Base-by-base conservation (phyloP, 2,888 invertebrate genomes). In the Eutolmus rufibarbis region DNA sequence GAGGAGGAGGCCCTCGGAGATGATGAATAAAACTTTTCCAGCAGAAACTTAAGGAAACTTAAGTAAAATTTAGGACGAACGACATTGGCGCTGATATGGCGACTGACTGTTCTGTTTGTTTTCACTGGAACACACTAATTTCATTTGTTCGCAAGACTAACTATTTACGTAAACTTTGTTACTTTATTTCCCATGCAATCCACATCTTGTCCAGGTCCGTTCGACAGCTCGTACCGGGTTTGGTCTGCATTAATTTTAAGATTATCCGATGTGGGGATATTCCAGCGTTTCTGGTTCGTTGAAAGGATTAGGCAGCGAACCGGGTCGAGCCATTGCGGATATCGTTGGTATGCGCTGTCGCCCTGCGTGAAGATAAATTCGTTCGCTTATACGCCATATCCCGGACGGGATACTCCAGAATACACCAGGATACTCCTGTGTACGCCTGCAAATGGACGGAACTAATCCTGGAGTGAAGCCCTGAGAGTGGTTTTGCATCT, bases 131-230 rank as follows among this genome's bases (percentile, higher is more conserved):
- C 77, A 86, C 86, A 86, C 86, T 86, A 86, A 86, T 78, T 86
- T 86, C 86, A 86, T 86, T 86, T 86, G 78, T 86, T 78, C 85
- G 19, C 82, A 84, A 74, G 74, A 85, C 74, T 85, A 85, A 85
- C 85, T 74, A 85, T 85, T 85, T 85, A 85, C 85, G 85, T 74
- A 85, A 85, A 85, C 85, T 85, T 85, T 74, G 74, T 85, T 85
- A 85, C 74, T 74, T 84, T 74, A 46, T 57, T 46, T 43, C 43
- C 85, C 74, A 85, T 46, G 66, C 57, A 31, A 56, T 74, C 85
- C 74, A 66, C 84, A 84, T 74, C 74, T 78, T 40, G 43, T 78
- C 57, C 19, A 34, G 82, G 82, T 82, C 82, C 37, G 57, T 82
- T 82, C 82, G 31, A 66, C 66, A 66, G 66, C 9, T 66, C 66